Conservation (phyloP, 2,113 vertebrate genomes). For the Martes martes region DNA sequence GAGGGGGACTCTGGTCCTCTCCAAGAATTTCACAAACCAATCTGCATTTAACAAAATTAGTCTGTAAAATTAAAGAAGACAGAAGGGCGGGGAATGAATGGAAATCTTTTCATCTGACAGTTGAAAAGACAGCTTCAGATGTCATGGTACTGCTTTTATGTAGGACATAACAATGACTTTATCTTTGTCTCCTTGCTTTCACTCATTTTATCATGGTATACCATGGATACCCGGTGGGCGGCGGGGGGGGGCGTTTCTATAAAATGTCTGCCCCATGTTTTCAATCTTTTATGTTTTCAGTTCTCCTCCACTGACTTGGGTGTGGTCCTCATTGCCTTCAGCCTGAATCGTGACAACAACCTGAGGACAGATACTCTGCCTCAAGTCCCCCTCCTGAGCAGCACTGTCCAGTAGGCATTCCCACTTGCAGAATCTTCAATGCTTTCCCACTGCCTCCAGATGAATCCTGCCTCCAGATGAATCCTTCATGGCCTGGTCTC, state of each 20-base stretch:
- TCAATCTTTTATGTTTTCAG: background rate
- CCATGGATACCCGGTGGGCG: background rate
- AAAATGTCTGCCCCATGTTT: background rate
- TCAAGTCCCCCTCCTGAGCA: background rate
- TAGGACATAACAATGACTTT: background rate
- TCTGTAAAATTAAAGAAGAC: background rate
- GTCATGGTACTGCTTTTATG: background rate
- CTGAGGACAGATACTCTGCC: background rate
- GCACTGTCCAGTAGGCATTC: background rate
- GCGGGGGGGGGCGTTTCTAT: too few species aligned
- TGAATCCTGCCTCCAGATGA: background rate
- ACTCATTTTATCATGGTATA: background rate
- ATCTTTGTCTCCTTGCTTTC: background rate
- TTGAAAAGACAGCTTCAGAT: background rate
- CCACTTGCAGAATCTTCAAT: accelerated
- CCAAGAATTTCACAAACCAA: background rate
- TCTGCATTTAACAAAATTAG: background rate
- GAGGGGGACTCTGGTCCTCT: background rate
- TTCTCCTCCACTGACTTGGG: background rate
- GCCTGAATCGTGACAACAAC: background rate
- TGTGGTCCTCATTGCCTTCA: background rate
- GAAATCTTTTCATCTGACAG: background rate
- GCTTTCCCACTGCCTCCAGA: background rate
- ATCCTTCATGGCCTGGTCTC: background rate
- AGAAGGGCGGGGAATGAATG: background rate